Evolutionary conservation across 23 tunicate species (phyloP).

Genomic region (Botrylloides violaceus): DNA sequence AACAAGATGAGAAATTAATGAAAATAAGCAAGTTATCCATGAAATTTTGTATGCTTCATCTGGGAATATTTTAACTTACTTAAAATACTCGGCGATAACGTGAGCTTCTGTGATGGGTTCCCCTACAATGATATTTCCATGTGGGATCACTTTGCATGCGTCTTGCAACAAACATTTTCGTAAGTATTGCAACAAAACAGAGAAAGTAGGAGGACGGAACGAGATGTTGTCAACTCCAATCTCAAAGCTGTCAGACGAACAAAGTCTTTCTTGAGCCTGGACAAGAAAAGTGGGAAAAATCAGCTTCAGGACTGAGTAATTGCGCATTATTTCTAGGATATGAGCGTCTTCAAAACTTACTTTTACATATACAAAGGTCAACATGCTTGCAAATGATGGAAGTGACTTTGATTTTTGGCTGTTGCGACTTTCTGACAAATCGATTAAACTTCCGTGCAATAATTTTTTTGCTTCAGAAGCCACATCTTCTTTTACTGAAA

Average conservation of each 20-base stretch:
- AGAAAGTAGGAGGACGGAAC: constrained; percentile 44
- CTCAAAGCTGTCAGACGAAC: constrained; percentile 10
- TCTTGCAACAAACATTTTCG: constrained; percentile 32
- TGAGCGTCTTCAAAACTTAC: too few species aligned
- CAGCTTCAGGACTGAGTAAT: too few species aligned
- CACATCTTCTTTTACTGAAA: constrained; percentile 53
- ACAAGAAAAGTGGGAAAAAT: too few species aligned
- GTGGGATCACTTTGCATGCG: background rate
- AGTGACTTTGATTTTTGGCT: background rate
- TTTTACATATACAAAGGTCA: constrained; percentile 34
- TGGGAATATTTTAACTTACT: too few species aligned
- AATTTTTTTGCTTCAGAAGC: constrained; percentile 33
- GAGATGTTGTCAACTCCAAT: constrained; percentile 44
- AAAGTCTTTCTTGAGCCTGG: constrained; percentile 33
- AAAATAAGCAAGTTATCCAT: too few species aligned
- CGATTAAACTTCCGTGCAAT: constrained; percentile 16
- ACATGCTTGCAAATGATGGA: constrained; percentile 42
- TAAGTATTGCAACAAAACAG: constrained; percentile 24
- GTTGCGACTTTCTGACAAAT: constrained; percentile 3
- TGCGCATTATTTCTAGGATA: too few species aligned
- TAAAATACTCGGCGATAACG: constrained; percentile 8
- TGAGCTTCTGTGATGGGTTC: constrained; percentile 13
- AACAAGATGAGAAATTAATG: too few species aligned
- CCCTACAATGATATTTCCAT: background rate
- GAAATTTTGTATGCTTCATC: too few species aligned